Conservation (phyloP, 2,113 vertebrate species). For the Seriola quinqueradiata region DNA sequence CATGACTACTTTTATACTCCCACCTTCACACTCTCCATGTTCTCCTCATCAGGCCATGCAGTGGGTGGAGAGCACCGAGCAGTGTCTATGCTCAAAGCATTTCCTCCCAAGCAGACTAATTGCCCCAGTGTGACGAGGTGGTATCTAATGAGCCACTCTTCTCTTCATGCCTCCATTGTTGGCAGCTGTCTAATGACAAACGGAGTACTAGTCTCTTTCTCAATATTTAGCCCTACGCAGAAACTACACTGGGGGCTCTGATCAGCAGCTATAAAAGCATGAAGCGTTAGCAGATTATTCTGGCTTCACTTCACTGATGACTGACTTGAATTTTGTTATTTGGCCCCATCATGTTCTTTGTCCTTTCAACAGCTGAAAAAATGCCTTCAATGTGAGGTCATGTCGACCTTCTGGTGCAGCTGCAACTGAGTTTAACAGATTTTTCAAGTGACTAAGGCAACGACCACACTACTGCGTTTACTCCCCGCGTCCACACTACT, state of each 20-base stretch:
- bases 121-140: constrained; percentile 40
- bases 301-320: background rate
- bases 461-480: too few relatives aligned
- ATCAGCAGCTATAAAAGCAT: too few relatives aligned
- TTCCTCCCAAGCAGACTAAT: constrained; percentile 46
- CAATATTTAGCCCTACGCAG: background rate
- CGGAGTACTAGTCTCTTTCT: background rate
- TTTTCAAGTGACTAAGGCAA: background rate
- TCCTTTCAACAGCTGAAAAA: background rate
- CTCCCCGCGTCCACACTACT: too few relatives aligned
- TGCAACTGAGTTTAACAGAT: background rate
- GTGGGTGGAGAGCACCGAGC: constrained; percentile 36
- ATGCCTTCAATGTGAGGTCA: background rate
- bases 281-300: background rate
- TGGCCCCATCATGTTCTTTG: background rate
- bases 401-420: background rate
- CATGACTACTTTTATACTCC: constrained; percentile 38
- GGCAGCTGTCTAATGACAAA: constrained; percentile 21
- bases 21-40: background rate
- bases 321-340: background rate
- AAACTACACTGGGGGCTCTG: background rate
- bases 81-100: constrained; percentile 28
- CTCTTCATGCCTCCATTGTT: constrained; percentile 37
- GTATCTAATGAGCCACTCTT: constrained; percentile 52
- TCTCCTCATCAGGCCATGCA: constrained; percentile 30